Conservation (phyloP, 2,797 vertebrate genomes). For the Sebastes nivosus region DNA sequence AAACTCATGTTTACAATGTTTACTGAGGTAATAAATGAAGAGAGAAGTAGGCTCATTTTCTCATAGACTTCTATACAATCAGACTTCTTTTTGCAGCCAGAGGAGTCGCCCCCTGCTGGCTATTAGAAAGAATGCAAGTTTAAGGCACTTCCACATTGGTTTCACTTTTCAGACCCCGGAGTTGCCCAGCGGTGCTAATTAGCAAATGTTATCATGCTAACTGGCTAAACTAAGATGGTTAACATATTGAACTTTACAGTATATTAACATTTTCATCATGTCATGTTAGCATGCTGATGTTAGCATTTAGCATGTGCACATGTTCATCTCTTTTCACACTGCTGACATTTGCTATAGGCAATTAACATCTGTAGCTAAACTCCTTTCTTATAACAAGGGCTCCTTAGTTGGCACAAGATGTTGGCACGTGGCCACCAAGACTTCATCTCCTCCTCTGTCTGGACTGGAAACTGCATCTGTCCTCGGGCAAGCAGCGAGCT, state of each 20-base stretch:
- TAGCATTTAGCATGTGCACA: not conserved
- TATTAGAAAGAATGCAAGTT: no score
- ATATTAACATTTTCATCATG: not conserved
- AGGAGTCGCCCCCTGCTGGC: no score
- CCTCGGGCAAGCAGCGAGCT: not conserved
- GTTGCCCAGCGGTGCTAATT: not conserved
- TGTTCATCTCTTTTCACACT: not conserved
- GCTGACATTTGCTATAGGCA: not conserved
- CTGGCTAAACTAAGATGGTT: not conserved
- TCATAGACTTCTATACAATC: no score
- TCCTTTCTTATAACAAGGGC: not conserved
- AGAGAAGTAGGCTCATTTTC: fast-evolving
- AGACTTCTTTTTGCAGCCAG: no score
- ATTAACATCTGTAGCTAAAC: not conserved
- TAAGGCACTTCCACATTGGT: fast-evolving
- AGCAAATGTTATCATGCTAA: not conserved
- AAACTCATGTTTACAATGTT: no score
- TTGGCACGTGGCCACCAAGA: not conserved
- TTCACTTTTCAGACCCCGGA: no score
- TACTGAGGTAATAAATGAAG: no score
- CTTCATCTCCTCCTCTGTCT: slow-evolving; percentile 4
- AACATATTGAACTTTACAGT: not conserved
- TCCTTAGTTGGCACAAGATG: not conserved
- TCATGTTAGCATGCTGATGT: not conserved
- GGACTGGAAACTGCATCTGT: not conserved